Evolutionary conservation across 2,888 invertebrate genomes (phyloP), one percentile per base, ranked within the genome.

Genomic region (Spisula subtruncata): DNA sequence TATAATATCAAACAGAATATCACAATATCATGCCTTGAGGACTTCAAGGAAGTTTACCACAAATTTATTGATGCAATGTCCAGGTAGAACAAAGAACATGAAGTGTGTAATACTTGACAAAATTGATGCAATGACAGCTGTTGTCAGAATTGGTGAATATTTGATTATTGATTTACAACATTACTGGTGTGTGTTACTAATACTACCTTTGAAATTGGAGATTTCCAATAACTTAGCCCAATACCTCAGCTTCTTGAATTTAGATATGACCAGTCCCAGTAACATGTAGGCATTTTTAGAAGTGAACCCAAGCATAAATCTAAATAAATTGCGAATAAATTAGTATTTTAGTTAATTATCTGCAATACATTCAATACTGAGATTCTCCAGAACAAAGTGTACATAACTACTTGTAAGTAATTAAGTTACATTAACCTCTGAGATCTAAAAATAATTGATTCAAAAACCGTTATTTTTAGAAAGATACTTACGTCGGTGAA

Each of bases 51-150:
- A 75, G 75, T 75, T 41, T 5, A 18, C 18, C 8, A 12, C 25
- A 35, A 75, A 2, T 75, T 35, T 75, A 32, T 75, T 32, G 16
- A 75, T 60, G 60, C n/a, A 75, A n/a, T n/a, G 14, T 35, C 60
- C n/a, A 66, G 60, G 75, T 35, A 18, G 25, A 75, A 75, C 75
- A 75, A 75, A 75, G 75, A 32, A 25, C 75, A 35, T 75, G 41
- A 41, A 41, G 41, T 32, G 75, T 75, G 25, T 75, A 75, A 75
- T 18, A 35, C 35, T 32, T 32, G 29, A 75, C 12, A 75, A 18
- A 8, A 75, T 75, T 75, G 75, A 75, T 75, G 75, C 75, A 75
- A 75, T 75, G 75, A 75, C 75, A 75, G 75, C 29, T 75, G 75
- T 75, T 75, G 75, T 75, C 75, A 75, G 75, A 35, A 32, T 75